Conservation (phyloP, 2,797 vertebrate genomes). For the Nannoperca australis region DNA sequence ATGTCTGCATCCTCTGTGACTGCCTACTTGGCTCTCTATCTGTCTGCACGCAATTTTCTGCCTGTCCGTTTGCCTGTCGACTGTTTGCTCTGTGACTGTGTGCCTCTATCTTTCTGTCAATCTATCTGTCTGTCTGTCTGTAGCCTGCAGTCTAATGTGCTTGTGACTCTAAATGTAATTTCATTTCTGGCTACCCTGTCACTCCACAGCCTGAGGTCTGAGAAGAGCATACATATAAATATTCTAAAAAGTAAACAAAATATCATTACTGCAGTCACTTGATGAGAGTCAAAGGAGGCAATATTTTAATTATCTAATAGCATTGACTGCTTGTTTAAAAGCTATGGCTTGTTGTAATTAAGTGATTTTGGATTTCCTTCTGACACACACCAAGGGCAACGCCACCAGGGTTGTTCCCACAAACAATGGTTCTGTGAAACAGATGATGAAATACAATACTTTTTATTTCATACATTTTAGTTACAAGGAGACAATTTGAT, state of each 20-base stretch:
- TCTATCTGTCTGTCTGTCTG: conserved; percentile 27
- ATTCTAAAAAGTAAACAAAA: conserved; percentile 59
- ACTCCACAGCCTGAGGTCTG: conserved; percentile 47
- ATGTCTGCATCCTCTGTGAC: conserved; percentile 53
- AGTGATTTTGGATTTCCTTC: conserved; percentile 66
- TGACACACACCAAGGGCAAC: conserved; percentile 40
- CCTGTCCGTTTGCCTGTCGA: conserved; percentile 38
- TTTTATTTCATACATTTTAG: conserved; percentile 20
- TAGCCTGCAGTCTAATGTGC: conserved; percentile 42
- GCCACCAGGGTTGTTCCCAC: conserved; percentile 25
- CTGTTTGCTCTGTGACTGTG: conserved; percentile 31
- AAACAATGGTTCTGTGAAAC: conserved; percentile 17
- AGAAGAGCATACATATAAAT: conserved; percentile 63
- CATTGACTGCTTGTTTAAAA: conserved; percentile 45
- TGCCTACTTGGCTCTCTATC: conserved; percentile 48
- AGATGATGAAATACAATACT: conserved; percentile 16
- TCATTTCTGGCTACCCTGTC: conserved; percentile 41
- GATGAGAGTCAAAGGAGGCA: conserved; percentile 27
- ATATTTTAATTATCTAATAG: conserved; percentile 74
- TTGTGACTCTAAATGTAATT: conserved; percentile 50
- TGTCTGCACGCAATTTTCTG: conserved; percentile 46
- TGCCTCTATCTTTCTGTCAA: conserved; percentile 23
- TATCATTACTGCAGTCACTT: conserved; percentile 50
- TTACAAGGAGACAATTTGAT: conserved; percentile 21
- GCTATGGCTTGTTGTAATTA: conserved; percentile 63